A percentile compares a stretch with the other conserved stretches of the same genome.
These are phyloP conservation scores for Tragelaphus scriptus DNA, from an alignment of 2,113 vertebrate species.

Conservation along the genomic window DNA sequence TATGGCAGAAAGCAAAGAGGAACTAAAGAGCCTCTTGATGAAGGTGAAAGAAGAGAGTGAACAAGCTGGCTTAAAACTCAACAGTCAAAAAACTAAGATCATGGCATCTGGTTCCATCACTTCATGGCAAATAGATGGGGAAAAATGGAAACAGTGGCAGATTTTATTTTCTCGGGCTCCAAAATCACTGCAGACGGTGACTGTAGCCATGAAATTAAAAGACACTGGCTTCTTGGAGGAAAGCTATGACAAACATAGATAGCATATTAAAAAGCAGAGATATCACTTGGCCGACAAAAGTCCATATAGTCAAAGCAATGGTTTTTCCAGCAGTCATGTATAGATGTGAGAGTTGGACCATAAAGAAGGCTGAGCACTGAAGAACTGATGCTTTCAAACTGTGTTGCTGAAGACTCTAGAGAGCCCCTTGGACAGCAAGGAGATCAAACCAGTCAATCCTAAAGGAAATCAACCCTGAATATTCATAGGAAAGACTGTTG, in stretches of 20 bases:
- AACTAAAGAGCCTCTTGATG: background rate
- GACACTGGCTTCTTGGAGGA: background rate
- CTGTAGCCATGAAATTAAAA: background rate
- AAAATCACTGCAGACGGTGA: background rate
- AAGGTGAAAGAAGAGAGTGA: background rate
- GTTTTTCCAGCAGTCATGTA: background rate
- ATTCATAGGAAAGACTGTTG: background rate
- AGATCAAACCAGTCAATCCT: background rate
- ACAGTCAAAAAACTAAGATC: background rate
- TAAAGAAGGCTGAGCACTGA: background rate
- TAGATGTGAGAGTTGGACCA: background rate
- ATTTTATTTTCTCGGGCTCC: background rate
- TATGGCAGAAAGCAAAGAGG: background rate
- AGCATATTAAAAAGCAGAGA: background rate
- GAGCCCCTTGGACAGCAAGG: background rate
- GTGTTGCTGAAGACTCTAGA: background rate
- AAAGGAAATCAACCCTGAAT: background rate
- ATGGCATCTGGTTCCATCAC: background rate
- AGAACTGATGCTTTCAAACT: background rate
- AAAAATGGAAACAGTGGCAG: background rate
- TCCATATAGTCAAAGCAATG: background rate
- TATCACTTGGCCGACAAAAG: background rate
- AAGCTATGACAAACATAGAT: background rate
- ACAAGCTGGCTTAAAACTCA: background rate
- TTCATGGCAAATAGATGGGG: background rate